These are phyloP conservation scores for Andrena praecox DNA, from an alignment of 2,888 invertebrate genomes.

Conservation along the genomic window DNA sequence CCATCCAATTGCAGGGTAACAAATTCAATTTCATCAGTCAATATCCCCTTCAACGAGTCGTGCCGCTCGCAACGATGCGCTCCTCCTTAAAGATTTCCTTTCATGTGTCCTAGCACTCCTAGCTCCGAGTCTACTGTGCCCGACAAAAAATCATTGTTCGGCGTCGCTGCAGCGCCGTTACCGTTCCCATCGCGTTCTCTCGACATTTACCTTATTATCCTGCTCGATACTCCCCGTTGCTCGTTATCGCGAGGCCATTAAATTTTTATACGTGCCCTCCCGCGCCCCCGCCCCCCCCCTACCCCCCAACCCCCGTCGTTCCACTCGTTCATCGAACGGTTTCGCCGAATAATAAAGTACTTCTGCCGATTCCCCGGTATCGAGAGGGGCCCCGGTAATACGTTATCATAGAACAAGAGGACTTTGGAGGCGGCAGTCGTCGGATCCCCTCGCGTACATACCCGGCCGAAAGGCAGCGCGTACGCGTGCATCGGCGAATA, in stretches of 20 bases:
- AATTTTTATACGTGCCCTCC: constrained; percentile 34
- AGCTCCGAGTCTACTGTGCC: background rate
- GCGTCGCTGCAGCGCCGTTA: constrained; percentile 26
- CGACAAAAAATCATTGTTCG: constrained; percentile 25
- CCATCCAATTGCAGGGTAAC: constrained; percentile 16
- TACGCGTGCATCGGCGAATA: constrained; percentile 59
- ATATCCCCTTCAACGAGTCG: constrained; percentile 12
- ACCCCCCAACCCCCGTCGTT: background rate
- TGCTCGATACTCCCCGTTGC: constrained; percentile 38
- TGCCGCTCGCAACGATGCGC: background rate
- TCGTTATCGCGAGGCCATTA: constrained; percentile 58
- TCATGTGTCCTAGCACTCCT: background rate
- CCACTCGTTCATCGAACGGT: constrained; percentile 35
- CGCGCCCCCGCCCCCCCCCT: background rate
- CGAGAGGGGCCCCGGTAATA: constrained; percentile 57
- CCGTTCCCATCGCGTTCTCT: constrained; percentile 33
- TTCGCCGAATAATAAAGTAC: constrained; percentile 59
- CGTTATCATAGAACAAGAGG: constrained; percentile 67
- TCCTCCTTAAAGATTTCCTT: background rate
- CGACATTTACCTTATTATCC: constrained; percentile 57
- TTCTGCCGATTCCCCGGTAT: constrained; percentile 42
- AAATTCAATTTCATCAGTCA: constrained; percentile 36
- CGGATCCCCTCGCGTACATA: constrained; percentile 53
- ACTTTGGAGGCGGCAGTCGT: constrained; percentile 50
- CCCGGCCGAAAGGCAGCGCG: constrained; percentile 15